A percentile compares a stretch with the other conserved stretches of the same genome.
These are phyloP conservation scores for Bedellia somnulentella DNA, from an alignment of 2,888 invertebrate species.

Conservation along the genomic window DNA sequence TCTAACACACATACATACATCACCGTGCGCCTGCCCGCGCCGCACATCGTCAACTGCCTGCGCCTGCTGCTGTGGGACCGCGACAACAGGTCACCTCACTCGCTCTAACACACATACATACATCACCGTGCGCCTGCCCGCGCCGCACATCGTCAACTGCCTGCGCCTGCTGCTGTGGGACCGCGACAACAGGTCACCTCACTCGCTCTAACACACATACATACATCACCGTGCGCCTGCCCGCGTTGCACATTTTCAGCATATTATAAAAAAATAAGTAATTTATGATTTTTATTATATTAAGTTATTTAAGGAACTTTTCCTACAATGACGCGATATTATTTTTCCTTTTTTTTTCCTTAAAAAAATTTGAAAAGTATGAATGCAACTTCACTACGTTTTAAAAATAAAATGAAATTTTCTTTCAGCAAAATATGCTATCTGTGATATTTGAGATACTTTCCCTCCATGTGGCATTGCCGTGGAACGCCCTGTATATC, in stretches of 20 bases:
- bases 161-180: slow-evolving; percentile 92
- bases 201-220: too few relatives aligned
- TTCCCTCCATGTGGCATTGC: too few relatives aligned
- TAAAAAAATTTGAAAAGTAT: too few relatives aligned
- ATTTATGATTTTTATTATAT: too few relatives aligned
- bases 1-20: slow-evolving; percentile 81
- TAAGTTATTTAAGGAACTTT: too few relatives aligned
- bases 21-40: slow-evolving; percentile 73
- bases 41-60: slow-evolving; percentile 85
- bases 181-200: slow-evolving; percentile 79
- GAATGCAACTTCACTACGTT: too few relatives aligned
- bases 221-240: slow-evolving; percentile 78
- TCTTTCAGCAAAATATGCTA: too few relatives aligned
- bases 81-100: slow-evolving; percentile 80
- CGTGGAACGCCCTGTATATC: too few relatives aligned
- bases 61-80: slow-evolving; percentile 91
- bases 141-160: slow-evolving; percentile 83
- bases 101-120: slow-evolving; percentile 80
- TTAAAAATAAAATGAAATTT: too few relatives aligned
- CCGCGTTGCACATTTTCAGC: slow-evolving; percentile 80
- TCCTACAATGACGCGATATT: slow-evolving; percentile 95
- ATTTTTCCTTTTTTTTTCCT: too few relatives aligned
- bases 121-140: slow-evolving; percentile 76
- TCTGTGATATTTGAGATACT: too few relatives aligned
- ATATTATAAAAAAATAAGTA: too few relatives aligned